Evolutionary conservation across 2,113 vertebrate genomes (phyloP).

Genomic region (Nannobrachium achirus): DNA sequence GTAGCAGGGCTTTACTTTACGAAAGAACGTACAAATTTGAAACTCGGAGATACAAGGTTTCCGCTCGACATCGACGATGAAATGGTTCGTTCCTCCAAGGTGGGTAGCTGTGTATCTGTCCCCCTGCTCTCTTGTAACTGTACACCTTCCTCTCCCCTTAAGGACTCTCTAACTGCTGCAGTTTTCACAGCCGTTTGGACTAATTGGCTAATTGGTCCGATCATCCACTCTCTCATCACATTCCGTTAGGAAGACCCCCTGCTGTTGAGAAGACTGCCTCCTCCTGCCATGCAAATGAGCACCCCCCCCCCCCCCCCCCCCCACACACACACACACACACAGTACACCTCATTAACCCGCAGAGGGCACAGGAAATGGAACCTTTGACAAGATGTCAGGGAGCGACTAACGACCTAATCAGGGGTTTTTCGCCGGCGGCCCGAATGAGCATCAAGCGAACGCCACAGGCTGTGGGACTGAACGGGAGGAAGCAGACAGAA

Average conservation of each 20-base stretch:
- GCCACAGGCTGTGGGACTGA: neutral
- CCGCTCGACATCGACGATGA: too few relatives aligned
- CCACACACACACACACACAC: neutral
- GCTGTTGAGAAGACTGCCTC: conserved; percentile 31
- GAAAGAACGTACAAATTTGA: too few relatives aligned
- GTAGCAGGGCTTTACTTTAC: too few relatives aligned
- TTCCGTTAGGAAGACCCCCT: conserved; percentile 9
- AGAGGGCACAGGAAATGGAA: conserved; percentile 63
- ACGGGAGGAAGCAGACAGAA: neutral
- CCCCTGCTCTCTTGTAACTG: conserved; percentile 14
- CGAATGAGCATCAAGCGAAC: conserved; percentile 51
- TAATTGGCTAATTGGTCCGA: conserved; percentile 37
- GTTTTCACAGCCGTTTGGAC: conserved; percentile 19
- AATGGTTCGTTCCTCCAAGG: too few relatives aligned
- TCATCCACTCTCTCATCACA: conserved; percentile 35
- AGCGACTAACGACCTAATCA: conserved; percentile 65
- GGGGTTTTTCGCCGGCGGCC: conserved; percentile 34
- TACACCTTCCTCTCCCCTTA: conserved; percentile 22
- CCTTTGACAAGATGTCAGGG: conserved; percentile 55
- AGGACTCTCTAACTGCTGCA: conserved; percentile 21
- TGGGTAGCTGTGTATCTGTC: neutral
- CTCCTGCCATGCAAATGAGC: conserved; percentile 52
- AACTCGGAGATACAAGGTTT: too few relatives aligned
- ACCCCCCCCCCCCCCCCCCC: neutral
- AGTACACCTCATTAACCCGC: conserved; percentile 55